Percentiles rank a stretch among this genome's conserved stretches.
phyloP scores from a whole-genome alignment of 2,888 invertebrate species.

The Chrysomela aeneicollis region DNA sequence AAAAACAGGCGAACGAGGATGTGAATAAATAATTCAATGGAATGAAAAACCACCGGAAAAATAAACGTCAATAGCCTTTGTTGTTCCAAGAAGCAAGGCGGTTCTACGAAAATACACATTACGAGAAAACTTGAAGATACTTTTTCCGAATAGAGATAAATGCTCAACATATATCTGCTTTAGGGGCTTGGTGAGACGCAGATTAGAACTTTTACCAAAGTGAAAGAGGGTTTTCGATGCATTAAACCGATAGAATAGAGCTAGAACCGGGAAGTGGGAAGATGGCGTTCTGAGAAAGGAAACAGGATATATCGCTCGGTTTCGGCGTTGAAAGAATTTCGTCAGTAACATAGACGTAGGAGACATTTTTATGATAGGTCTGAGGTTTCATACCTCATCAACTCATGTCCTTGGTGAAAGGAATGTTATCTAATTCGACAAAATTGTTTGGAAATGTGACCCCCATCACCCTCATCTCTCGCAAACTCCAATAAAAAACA shows the following conservation, averaged over 20 bases:
- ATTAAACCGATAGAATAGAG: slow-evolving; percentile 25
- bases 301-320: slow-evolving; percentile 21
- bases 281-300: slow-evolving; percentile 21
- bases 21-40: too few relatives aligned
- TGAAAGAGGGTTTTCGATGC: slow-evolving; percentile 24
- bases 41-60: too few relatives aligned
- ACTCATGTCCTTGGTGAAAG: too few relatives aligned
- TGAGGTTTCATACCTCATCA: too few relatives aligned
- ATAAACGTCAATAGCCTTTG: too few relatives aligned
- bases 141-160: slow-evolving; percentile 37
- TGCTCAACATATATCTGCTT: slow-evolving; percentile 38
- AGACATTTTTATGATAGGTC: not conserved
- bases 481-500: too few relatives aligned
- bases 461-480: too few relatives aligned
- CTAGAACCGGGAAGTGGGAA: slow-evolving; percentile 22
- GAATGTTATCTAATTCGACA: too few relatives aligned
- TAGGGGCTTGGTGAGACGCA: slow-evolving; percentile 34
- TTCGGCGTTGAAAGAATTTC: not conserved
- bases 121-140: slow-evolving; percentile 22
- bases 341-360: not conserved
- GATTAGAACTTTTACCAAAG: slow-evolving; percentile 31
- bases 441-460: too few relatives aligned
- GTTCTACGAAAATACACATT: not conserved
- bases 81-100: not conserved
- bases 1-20: too few relatives aligned